Base-by-base conservation (phyloP, 2,797 vertebrate species). In the Aldrovandia affinis region DNA sequence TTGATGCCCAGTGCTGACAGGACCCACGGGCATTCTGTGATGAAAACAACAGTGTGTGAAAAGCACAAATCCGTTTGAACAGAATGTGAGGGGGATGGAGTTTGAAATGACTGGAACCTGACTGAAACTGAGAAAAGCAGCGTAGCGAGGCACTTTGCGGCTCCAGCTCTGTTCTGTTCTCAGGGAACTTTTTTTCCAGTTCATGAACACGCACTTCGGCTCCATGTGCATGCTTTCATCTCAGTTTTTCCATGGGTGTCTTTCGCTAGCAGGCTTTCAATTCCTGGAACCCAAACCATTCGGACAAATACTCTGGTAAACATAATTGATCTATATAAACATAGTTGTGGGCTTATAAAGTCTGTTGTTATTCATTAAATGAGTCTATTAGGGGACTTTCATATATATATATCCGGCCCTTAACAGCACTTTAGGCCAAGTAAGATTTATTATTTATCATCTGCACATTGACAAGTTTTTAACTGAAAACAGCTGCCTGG, bases 391-490 rank as follows among this genome's bases (percentile, higher is more conserved):
- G 10, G 28, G 20, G 28, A 68, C 10, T 30, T 33, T 25, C 18
- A 57, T 57, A 57, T 57, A 10, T 61, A 61, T 61, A n/a, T 61
- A 61, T 33, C 28, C 28, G 6, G 28, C 30, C 28, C 28, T 8
- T 57, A 57, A 20, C 55, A 57, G 55, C 55, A 14, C 10, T 57
- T 20, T 68, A 18, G 15, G 63, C 28, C 63, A 68, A 68, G 30
- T 14, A 30, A 33, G 28, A 68, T 33, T 30, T 33, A 73, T 83
- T 80, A 78, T 68, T 55, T 84, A 84, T 90, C 85, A 86, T 86
- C 65, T 87, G 84, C 39, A 44, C 57, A 86, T 84, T 59, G 78
- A 78, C 86, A 90, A 81, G 79, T 78, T 79, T 42, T 83, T 77
- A 70, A 30, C 36, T 83, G 57, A 81, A 85, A 52, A 28, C 59